Base-by-base conservation (phyloP, 2,113 vertebrate genomes). In the Eptesicus fuscus region DNA sequence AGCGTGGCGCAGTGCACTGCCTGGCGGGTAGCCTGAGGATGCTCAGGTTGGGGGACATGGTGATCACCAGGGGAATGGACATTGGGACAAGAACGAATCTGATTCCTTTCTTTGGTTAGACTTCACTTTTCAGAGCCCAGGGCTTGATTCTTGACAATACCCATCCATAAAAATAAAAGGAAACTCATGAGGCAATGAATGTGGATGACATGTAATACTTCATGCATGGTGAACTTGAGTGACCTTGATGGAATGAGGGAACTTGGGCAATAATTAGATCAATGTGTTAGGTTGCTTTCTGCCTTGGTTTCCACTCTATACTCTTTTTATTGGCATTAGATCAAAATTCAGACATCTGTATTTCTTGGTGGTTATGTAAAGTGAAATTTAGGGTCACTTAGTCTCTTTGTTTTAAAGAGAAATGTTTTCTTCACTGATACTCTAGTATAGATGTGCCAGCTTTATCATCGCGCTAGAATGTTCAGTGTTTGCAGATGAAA, bases 401-500 rank as follows among this genome's bases (percentile, higher is more conserved):
- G n/a, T 86, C 65, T 59, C 2, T 49, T 93, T 56, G 17, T 92
- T 96, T 95, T 89, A 86, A 93, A 96, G 63, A 95, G 49, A 84
- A 95, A 40, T 35, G 1, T 82, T 95, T 90, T 56, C 69, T 77
- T 89, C 28, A 25, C 0, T 91, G 69, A 51, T 88, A 90, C 7
- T 88, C 44, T 93, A 51, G 35, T 90, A 67, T 42, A 74, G 92
- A 37, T 53, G 20, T 83, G 56, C 32, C 51, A 94, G 11, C 37
- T 71, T 92, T 86, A 69, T 5, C 28, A 74, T 83, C 44, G 8
- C 0, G 42, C 4, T 89, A 51, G 65, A 37, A 93, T 87, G 23
- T 59, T 88, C 86, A 65, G 49, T 85, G 40, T 95, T 87, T 65
- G 30, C 23, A 77, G 65, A 42, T 91, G 25, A 44, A 30, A 47